Evolutionary conservation across 35 echinoderm and acorn worm species (phyloP), one percentile per base, ranked within the genome.

Genomic region (Ophiothrix spiculata): DNA sequence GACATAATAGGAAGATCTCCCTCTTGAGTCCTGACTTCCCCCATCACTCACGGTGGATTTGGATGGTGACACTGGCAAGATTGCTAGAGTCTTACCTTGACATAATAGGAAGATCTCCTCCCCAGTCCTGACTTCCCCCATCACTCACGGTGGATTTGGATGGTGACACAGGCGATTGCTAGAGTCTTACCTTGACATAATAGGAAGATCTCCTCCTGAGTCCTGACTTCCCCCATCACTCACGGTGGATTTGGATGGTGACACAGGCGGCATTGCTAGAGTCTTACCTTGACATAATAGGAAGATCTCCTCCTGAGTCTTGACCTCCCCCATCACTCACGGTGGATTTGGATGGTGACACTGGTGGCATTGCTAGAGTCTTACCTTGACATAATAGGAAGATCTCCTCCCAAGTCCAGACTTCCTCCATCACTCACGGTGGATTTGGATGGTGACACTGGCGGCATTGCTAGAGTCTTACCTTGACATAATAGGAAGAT

Each of bases 181-280:
- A n/a, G n/a, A n/a, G n/a, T n/a, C n/a, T 15, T 86, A 86, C 64
- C 84, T 76, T 34, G 69, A 35, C 12, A 40, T 76, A 63, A 41
- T 74, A 21, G 78, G 78, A 56, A 39, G 11, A 33, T 32, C 41
- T 36, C 69, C 84, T 87, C 81, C 75, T 49, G 75, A 86, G 39
- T 89, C 82, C 79, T 93, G 91, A 64, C 82, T 93, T 77, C 80
- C 79, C 25, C 33, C 56, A 42, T 88, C 91, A 84, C 87, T 83
- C 31, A 39, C 39, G 64, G 91, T 64, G 46, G 82, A 78, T 42
- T 89, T 84, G 35, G 87, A 28, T 64, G 81, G 81, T 63, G 81
- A 84, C 35, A 56, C 19, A n/a, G n/a, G n/a, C 4, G 81, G 35
- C 54, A 54, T 14, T 15, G 16, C 81, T 84, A n/a, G n/a, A n/a